phyloP scores from a whole-genome alignment of 2,113 vertebrate species.

The Puntigrus tetrazona region DNA sequence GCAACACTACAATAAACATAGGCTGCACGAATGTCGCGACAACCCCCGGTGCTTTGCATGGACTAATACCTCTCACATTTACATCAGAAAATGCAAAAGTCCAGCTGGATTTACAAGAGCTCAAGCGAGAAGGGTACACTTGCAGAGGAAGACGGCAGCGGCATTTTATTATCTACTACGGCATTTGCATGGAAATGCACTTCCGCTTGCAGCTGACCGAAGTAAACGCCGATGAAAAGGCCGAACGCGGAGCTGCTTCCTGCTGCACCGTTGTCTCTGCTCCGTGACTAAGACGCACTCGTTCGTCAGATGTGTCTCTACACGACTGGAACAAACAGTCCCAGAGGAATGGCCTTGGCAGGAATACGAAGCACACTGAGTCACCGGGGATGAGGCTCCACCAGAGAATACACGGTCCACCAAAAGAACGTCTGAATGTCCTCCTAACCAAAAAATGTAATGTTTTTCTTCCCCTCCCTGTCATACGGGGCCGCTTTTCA shows the following conservation, averaged over 20 bases:
- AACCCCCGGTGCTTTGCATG: not conserved
- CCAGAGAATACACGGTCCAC: conserved; percentile 27
- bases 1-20: not conserved
- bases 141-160: not conserved
- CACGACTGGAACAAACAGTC: conserved; percentile 64
- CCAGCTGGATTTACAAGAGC: not conserved
- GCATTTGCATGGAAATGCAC: not conserved
- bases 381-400: conserved; percentile 47
- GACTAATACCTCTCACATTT: not conserved
- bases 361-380: conserved; percentile 58
- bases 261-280: not conserved
- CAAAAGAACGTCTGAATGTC: conserved; percentile 18
- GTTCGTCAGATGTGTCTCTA: conserved; percentile 61
- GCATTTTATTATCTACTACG: not conserved
- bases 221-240: not conserved
- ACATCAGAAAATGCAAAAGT: not conserved
- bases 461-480: not conserved
- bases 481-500: not conserved
- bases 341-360: conserved; percentile 68
- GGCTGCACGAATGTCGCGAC: not conserved
- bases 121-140: not conserved
- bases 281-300: not conserved
- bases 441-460: not conserved
- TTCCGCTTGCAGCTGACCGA: not conserved
- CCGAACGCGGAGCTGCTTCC: not conserved